phyloP scores from a whole-genome alignment of 2,888 invertebrate genomes.

The Eurois occulta region DNA sequence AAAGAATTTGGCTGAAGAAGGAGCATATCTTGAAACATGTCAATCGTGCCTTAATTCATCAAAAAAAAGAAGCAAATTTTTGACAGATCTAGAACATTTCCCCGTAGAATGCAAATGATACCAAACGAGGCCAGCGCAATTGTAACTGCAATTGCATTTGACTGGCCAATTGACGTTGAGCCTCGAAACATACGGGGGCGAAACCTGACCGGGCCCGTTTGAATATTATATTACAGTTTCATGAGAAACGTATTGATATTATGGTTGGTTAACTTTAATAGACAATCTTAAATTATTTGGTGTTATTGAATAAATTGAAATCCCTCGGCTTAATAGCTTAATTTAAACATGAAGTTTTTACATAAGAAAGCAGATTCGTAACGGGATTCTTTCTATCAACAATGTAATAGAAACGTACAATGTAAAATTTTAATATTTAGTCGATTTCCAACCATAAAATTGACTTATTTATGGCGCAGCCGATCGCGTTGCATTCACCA shows the following conservation, averaged over 20 bases:
- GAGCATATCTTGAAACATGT: background rate
- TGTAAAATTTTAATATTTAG: constrained; percentile 35
- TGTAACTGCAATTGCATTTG: constrained; percentile 72
- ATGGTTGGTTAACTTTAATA: constrained; percentile 4
- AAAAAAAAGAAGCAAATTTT: constrained; percentile 19
- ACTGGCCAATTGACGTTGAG: constrained; percentile 60
- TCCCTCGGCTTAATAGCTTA: constrained; percentile 1
- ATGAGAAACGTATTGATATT: constrained; percentile 15
- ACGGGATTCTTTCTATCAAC: constrained; percentile 34
- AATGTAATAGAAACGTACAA: constrained; percentile 15
- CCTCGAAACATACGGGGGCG: constrained; percentile 62
- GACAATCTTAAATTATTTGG: constrained; percentile 6
- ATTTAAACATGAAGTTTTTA: constrained; percentile 26
- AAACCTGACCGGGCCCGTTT: background rate
- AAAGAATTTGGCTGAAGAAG: too few species aligned
- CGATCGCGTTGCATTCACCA: constrained; percentile 22
- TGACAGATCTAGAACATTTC: constrained; percentile 32
- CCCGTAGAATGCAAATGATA: constrained; percentile 51
- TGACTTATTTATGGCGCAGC: constrained; percentile 46
- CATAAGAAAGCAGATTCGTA: constrained; percentile 31
- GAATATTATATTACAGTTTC: background rate
- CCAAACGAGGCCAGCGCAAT: constrained; percentile 71
- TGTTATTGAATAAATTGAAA: constrained; percentile 11
- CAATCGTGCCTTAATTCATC: background rate
- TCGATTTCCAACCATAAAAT: constrained; percentile 49